A percentile compares a stretch with the other conserved stretches of the same genome.
phyloP scores from a whole-genome alignment of 1,140 invertebrate genomes.

The Drosophila micromelanica region DNA sequence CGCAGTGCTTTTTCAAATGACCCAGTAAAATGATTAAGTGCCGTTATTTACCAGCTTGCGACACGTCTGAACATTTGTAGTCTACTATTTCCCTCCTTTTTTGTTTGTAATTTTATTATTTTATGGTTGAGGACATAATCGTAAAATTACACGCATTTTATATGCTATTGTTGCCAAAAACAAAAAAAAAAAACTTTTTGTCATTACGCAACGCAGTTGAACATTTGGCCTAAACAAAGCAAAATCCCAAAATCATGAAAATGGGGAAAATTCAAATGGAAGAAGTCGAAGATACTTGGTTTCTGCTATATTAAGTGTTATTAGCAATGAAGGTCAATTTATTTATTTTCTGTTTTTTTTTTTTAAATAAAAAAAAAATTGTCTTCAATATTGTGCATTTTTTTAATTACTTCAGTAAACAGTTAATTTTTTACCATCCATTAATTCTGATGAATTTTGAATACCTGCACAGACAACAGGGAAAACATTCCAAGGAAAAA shows the following conservation, averaged over 20 bases:
- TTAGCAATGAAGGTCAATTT: too few relatives aligned
- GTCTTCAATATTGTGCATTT: too few relatives aligned
- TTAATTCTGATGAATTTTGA: too few relatives aligned
- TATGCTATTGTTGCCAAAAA: conserved; percentile 27
- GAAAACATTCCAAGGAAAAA: too few relatives aligned
- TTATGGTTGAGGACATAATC: conserved; percentile 58
- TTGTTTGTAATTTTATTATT: conserved; percentile 39
- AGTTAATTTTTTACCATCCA: too few relatives aligned
- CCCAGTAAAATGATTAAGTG: conserved; percentile 78
- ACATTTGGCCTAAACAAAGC: too few relatives aligned
- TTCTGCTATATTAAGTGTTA: too few relatives aligned
- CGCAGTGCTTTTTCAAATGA: conserved; percentile 40
- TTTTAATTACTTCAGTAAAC: too few relatives aligned
- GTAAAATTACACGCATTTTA: conserved; percentile 63
- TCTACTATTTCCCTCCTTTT: conserved; percentile 28
- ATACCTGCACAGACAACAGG: too few relatives aligned
- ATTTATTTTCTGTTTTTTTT: too few relatives aligned
- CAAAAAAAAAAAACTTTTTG: conserved; percentile 4
- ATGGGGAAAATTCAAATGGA: neutral
- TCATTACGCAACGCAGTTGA: neutral
- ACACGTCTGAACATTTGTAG: conserved; percentile 1
- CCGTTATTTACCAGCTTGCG: conserved; percentile 62
- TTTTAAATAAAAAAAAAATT: too few relatives aligned
- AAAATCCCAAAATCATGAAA: neutral
- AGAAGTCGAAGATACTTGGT: too few relatives aligned